A percentile compares a stretch with the other conserved stretches of the same genome.
Conservation (phyloP, 2,888 invertebrate genomes). For the Rhagonycha fulva region DNA sequence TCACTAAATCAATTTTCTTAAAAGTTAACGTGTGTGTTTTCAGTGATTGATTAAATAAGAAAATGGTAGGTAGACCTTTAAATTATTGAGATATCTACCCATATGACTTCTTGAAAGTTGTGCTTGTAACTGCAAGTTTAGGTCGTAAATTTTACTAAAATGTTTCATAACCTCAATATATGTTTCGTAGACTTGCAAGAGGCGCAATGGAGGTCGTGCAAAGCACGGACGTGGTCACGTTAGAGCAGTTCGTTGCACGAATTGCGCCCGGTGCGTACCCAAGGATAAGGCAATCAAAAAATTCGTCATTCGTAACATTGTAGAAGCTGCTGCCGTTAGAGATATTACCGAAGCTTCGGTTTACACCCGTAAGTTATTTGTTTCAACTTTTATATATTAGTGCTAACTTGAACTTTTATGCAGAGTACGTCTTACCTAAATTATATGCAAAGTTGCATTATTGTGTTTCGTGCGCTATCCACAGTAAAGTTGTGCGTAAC, state of each 20-base stretch:
- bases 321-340: constrained; percentile 98
- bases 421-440: constrained; percentile 96
- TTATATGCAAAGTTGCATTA: constrained; percentile 98
- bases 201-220: constrained; percentile 98
- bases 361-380: constrained; percentile 70
- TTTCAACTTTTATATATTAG: neutral
- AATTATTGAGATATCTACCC: neutral
- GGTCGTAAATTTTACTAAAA: neutral
- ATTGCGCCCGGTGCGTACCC: constrained; percentile 98
- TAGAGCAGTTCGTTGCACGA: constrained; percentile 97
- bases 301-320: constrained; percentile 98
- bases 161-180: neutral
- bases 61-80: neutral
- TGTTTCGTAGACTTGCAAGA: constrained; percentile 83
- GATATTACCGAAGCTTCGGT: constrained; percentile 98
- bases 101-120: neutral
- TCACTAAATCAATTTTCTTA: neutral
- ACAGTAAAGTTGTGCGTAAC: constrained; percentile 99
- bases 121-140: neutral
- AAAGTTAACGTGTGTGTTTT: neutral
- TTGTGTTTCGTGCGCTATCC: constrained; percentile 99
- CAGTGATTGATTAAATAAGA: neutral
- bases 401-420: constrained; percentile 10
- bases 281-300: constrained; percentile 99
- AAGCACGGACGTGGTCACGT: constrained; percentile 99